Conservation (phyloP, 2,797 vertebrate genomes). For the Buceros bicornis region DNA sequence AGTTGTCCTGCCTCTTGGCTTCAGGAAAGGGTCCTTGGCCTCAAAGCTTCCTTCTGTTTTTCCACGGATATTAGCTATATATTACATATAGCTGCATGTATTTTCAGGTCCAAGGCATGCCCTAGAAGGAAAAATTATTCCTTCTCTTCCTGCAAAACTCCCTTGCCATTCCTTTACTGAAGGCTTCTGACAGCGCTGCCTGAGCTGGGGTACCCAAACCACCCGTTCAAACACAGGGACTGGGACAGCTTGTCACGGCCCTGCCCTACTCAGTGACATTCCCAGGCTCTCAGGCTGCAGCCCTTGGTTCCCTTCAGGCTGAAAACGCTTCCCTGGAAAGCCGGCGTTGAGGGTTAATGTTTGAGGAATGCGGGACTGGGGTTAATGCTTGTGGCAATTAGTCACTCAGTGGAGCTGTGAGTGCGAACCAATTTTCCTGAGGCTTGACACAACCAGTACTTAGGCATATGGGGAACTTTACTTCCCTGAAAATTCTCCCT, state of each 20-base stretch:
- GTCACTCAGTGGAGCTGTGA: not conserved
- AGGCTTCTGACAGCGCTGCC: not conserved
- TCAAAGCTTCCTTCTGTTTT: not conserved
- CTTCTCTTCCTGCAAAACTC: not conserved
- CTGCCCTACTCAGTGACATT: not conserved
- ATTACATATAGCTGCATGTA: not conserved
- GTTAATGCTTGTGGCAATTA: constrained; percentile 15
- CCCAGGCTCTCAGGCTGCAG: not conserved
- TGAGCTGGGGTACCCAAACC: not conserved
- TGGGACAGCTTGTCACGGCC: not conserved
- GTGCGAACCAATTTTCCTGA: not conserved
- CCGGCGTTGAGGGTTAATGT: not conserved
- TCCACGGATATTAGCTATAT: not conserved
- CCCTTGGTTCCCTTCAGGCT: not conserved
- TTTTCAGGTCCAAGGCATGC: not conserved
- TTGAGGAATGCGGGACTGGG: not conserved
- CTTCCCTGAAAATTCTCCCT: not conserved
- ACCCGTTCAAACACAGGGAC: not conserved
- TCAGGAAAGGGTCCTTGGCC: not conserved
- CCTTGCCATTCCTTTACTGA: not conserved
- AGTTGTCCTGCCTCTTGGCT: not conserved
- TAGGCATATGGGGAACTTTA: not conserved
- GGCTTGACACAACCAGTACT: not conserved
- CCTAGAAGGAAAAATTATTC: not conserved
- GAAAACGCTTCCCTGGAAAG: not conserved